These are phyloP conservation scores for Tonatia bakeri DNA, from an alignment of 2,113 vertebrate genomes.

Conservation along the genomic window DNA sequence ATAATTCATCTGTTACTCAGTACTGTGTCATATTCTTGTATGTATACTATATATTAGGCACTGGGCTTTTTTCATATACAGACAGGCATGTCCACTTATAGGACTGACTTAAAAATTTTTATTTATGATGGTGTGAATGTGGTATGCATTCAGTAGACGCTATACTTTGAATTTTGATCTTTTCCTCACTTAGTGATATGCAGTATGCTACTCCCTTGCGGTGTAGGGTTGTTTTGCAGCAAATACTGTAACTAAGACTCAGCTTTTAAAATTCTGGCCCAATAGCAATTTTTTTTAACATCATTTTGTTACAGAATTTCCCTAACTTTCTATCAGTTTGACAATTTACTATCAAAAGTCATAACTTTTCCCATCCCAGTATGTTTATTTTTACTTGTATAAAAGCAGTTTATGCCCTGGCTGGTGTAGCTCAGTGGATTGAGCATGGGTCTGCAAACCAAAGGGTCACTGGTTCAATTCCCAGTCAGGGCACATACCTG, in stretches of 20 bases:
- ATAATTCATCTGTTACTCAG: background rate
- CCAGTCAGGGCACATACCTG: too few relatives aligned
- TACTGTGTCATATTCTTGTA: background rate
- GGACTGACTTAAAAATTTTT: background rate
- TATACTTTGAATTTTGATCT: background rate
- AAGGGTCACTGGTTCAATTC: too few relatives aligned
- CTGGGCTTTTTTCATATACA: background rate
- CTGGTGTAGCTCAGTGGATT: too few relatives aligned
- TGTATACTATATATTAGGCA: background rate
- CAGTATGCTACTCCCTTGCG: background rate
- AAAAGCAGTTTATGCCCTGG: background rate
- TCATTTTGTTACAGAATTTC: constrained; percentile 5
- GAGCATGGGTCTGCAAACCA: too few relatives aligned
- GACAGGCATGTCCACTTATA: background rate
- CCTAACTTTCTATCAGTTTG: background rate
- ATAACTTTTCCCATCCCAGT: background rate
- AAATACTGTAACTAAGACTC: background rate
- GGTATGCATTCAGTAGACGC: background rate
- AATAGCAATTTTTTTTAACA: background rate
- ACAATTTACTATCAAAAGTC: background rate
- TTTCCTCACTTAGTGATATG: background rate
- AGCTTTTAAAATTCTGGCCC: constrained; percentile 8
- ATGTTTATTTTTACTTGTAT: constrained; percentile 25
- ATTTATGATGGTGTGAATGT: background rate
- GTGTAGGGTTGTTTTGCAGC: background rate